Percentiles rank a stretch among this genome's conserved stretches.
These are phyloP conservation scores for Tenualosa thibaudeaui DNA, from an alignment of 2,797 vertebrate species.

Conservation along the genomic window DNA sequence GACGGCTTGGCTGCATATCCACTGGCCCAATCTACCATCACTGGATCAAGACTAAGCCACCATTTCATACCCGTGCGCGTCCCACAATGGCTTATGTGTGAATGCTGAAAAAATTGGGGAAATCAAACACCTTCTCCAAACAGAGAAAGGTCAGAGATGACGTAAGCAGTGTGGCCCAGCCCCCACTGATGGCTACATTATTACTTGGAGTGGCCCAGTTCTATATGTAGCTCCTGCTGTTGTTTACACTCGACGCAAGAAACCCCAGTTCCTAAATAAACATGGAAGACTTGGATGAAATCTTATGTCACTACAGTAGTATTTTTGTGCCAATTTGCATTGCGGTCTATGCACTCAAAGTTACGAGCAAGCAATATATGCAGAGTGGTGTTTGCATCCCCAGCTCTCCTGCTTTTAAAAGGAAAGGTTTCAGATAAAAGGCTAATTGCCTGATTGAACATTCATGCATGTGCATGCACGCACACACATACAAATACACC, in stretches of 20 bases:
- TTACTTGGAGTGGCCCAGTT: conserved; percentile 63
- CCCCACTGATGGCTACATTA: conserved; percentile 68
- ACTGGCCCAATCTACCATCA: conserved; percentile 30
- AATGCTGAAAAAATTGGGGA: conserved; percentile 65
- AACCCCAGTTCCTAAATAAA: conserved; percentile 56
- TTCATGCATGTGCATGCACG: background rate
- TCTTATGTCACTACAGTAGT: conserved; percentile 45
- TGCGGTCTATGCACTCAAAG: conserved; percentile 49
- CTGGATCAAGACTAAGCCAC: conserved; percentile 63
- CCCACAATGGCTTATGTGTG: conserved; percentile 65
- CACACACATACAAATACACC: background rate
- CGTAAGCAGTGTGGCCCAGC: conserved; percentile 64
- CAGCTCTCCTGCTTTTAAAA: conserved; percentile 17
- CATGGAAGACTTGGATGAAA: conserved; percentile 46
- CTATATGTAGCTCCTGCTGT: conserved; percentile 75
- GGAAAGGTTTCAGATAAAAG: background rate
- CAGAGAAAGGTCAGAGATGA: conserved; percentile 81
- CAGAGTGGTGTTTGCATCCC: conserved; percentile 16
- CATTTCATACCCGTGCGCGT: conserved; percentile 63
- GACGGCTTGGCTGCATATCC: conserved; percentile 49
- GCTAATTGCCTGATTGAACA: background rate
- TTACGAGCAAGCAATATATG: conserved; percentile 29
- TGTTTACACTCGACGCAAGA: conserved; percentile 67
- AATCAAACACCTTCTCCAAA: conserved; percentile 79
- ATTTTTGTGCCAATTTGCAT: conserved; percentile 46